Percentiles rank a stretch among this genome's conserved stretches.
Conservation (phyloP, 2,888 invertebrate genomes). For the Tetragonula carbonaria region DNA sequence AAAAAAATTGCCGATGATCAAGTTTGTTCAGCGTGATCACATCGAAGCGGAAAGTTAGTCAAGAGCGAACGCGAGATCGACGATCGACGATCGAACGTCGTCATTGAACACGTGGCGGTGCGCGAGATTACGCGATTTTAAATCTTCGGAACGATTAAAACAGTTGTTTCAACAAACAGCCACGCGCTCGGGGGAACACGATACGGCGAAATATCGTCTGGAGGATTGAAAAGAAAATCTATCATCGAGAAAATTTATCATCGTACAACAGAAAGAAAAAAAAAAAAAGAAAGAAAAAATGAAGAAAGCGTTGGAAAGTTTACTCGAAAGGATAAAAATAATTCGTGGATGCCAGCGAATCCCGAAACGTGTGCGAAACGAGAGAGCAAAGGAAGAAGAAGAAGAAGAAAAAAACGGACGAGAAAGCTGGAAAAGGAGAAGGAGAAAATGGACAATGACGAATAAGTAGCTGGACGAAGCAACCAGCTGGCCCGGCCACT, state of each 20-base stretch:
- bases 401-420: neutral
- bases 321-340: too few species aligned
- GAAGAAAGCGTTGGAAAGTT: too few species aligned
- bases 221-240: too few species aligned
- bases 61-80: constrained; percentile 10
- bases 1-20: too few species aligned
- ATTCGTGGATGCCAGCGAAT: constrained; percentile 1
- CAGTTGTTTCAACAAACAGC: constrained; percentile 1
- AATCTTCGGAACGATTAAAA: constrained; percentile 7
- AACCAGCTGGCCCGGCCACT: constrained; percentile 68
- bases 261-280: neutral
- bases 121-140: constrained; percentile 6
- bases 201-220: constrained; percentile 4
- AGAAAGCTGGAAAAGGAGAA: constrained; percentile 41
- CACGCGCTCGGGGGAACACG: neutral
- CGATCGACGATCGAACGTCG: neutral
- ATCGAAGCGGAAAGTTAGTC: constrained; percentile 14
- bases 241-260: too few species aligned
- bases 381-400: neutral
- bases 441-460: constrained; percentile 66
- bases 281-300: too few species aligned
- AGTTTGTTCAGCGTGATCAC: constrained; percentile 1
- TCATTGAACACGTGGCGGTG: neutral
- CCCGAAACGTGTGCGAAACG: neutral
- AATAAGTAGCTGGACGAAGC: constrained; percentile 47